Base-by-base conservation (phyloP, 2,113 vertebrate species). In the Mungos mungo region DNA sequence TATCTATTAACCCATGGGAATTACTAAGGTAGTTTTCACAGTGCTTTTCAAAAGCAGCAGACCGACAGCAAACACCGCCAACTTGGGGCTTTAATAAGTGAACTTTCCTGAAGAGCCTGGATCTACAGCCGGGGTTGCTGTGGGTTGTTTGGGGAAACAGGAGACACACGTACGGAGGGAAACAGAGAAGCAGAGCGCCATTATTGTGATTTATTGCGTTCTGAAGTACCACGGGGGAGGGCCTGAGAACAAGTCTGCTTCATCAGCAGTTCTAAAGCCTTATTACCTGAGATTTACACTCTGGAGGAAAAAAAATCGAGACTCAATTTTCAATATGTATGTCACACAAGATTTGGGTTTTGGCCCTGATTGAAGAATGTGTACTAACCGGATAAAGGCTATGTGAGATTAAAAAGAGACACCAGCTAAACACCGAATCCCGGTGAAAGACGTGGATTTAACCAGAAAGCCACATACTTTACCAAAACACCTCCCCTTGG, bases 271-370 rank as follows among this genome's bases (percentile, higher is more conserved):
- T 97, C 97, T 98, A 98, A 97, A 98, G 98, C 93, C 95, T 97
- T 97, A 96, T 98, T 98, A 98, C 99, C 99, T 99, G 99, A 99
- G 98, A 98, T 98, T 97, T 98, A 97, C 93, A 87, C 98, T 97
- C 91, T 96, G 98, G 82, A 13, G 31, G 12, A 97, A 98, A 97
- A 97, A 97, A 98, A 98, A 98, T 98, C 98, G 96, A 97, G 87
- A 98, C 96, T 98, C 93, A 82, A 98, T 98, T 97, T 97, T 98
- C 98, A 95, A 98, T 97, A 93, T 13, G 16, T 88, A 94, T 91
- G 93, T 98, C 98, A 97, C 93, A 97, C 87, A 97, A 99, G 95
- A 98, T 97, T 96, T 96, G 90, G 54, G 65, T 97, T 97, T 96
- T 84, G 98, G 97, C 93, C 92, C 95, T 87, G 41, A 91, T 68